Conservation (phyloP, 2,113 vertebrate genomes). For the Mormyrus lacerda region DNA sequence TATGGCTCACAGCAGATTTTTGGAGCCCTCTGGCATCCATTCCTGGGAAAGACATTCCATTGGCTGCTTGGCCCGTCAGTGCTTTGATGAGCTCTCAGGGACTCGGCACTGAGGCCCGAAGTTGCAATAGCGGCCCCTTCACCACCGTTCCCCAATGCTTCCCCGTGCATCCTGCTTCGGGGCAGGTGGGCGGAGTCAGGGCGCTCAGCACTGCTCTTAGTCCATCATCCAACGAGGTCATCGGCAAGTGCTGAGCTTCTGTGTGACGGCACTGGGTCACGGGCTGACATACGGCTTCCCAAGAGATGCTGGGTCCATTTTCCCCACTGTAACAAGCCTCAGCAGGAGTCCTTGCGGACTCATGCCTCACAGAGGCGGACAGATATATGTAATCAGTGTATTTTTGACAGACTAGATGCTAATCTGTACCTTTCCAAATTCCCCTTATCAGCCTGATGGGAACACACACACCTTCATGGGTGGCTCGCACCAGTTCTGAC, state of each 20-base stretch:
- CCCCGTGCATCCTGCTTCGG: background rate
- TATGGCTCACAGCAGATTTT: background rate
- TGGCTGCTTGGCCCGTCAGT: conserved; percentile 26
- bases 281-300: background rate
- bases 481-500: conserved; percentile 48
- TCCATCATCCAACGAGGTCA: background rate
- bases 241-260: background rate
- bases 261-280: background rate
- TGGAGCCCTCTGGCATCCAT: background rate
- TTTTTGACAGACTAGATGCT: conserved; percentile 47
- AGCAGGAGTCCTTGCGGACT: background rate
- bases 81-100: background rate
- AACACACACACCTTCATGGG: conserved; percentile 47
- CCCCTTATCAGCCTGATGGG: conserved; percentile 34
- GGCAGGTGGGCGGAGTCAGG: background rate
- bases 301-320: background rate
- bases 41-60: background rate
- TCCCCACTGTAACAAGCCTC: background rate
- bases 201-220: background rate
- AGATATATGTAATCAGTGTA: conserved; percentile 34
- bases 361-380: background rate
- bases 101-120: background rate
- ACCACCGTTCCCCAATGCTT: background rate
- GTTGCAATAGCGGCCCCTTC: background rate
- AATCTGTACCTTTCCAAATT: conserved; percentile 28